Conservation (phyloP, 2,888 invertebrate species). For the Tubulanus polymorphus region DNA sequence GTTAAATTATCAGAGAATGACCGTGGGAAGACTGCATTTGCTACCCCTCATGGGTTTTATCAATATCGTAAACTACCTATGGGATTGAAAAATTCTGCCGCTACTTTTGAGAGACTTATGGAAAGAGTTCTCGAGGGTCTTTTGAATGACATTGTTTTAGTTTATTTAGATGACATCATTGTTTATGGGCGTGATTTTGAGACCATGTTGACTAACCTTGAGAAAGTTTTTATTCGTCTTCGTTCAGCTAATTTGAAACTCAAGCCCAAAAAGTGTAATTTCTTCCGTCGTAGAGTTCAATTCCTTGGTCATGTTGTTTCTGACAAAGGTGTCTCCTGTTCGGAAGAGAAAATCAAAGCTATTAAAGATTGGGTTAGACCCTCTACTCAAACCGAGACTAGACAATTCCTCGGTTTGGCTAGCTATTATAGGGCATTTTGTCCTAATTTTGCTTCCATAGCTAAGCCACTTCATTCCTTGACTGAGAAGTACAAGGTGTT, state of each 20-base stretch:
- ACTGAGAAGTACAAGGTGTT: slow-evolving; percentile 11
- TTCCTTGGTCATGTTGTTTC: slow-evolving; percentile 3
- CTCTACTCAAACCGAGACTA: neutral
- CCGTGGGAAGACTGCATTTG: slow-evolving; percentile 22
- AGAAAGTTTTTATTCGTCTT: slow-evolving; percentile 2
- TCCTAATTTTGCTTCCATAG: slow-evolving; percentile 17
- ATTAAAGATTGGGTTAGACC: neutral
- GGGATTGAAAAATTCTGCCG: neutral
- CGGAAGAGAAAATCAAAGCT: neutral
- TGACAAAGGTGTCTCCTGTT: neutral
- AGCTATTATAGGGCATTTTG: slow-evolving; percentile 14
- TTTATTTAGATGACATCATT: neutral
- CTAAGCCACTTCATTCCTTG: slow-evolving; percentile 21
- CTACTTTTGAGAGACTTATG: neutral
- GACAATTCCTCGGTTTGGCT: neutral
- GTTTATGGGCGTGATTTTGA: neutral
- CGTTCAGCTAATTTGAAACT: slow-evolving; percentile 7
- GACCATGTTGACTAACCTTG: slow-evolving; percentile 2
- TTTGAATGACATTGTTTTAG: neutral
- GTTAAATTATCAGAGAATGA: slow-evolving; percentile 14
- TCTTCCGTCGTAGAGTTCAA: slow-evolving; percentile 7
- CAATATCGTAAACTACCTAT: slow-evolving; percentile 4
- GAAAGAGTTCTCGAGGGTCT: neutral
- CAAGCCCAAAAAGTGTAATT: slow-evolving; percentile 10
- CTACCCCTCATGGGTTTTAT: neutral